These are phyloP conservation scores for Microctonus aethiopoides DNA, from an alignment of 2,888 invertebrate species.

Conservation along the genomic window DNA sequence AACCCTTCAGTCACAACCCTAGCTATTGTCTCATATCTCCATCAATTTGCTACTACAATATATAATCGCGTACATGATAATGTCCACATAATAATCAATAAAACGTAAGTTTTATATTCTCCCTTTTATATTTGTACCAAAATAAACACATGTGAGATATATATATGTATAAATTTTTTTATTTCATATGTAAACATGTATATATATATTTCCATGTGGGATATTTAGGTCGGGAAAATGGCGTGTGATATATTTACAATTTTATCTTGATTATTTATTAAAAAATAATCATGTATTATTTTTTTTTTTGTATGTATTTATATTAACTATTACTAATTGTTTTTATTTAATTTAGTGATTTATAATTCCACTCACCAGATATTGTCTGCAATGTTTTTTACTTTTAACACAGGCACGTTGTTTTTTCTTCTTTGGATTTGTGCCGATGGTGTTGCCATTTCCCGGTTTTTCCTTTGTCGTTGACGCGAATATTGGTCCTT, in stretches of 20 bases:
- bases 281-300: too few relatives aligned
- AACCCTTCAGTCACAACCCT: constrained; percentile 48
- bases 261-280: not conserved
- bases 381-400: constrained; percentile 60
- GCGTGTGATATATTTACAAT: not conserved
- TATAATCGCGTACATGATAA: constrained; percentile 7
- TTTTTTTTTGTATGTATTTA: too few relatives aligned
- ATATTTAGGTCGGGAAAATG: not conserved
- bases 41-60: constrained; percentile 17
- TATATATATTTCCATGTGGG: too few relatives aligned
- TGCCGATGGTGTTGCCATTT: constrained; percentile 47
- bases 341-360: constrained; percentile 21
- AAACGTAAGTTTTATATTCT: not conserved
- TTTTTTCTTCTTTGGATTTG: constrained; percentile 56
- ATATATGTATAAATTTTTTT: not conserved
- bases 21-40: constrained; percentile 24
- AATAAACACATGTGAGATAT: not conserved
- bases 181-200: constrained; percentile 1
- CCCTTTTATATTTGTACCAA: not conserved
- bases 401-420: constrained; percentile 56
- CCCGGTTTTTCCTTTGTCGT: constrained; percentile 58
- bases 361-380: constrained; percentile 60
- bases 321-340: not conserved
- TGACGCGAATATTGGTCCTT: constrained; percentile 46
- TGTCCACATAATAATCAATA: constrained; percentile 7